Evolutionary conservation across 2,888 invertebrate species (phyloP).

Genomic region (Seira musarum): DNA sequence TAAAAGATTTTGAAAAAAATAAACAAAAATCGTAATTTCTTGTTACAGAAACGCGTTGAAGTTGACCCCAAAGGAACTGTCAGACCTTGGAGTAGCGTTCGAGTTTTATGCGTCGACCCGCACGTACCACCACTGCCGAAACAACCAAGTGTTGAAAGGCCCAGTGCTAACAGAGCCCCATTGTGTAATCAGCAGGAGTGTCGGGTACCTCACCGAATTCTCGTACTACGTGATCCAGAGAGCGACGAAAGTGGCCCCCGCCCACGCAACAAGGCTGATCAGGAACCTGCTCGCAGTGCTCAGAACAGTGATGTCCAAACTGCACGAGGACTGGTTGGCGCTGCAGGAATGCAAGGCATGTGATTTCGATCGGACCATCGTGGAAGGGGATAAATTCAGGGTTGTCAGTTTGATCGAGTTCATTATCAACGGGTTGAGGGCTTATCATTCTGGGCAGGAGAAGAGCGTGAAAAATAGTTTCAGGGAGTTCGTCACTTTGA

Average conservation of each 20-base stretch:
- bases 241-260: not conserved
- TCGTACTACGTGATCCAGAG: conserved; percentile 20
- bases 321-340: conserved; percentile 26
- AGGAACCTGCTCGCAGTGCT: conserved; percentile 46
- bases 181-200: conserved; percentile 21
- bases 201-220: conserved; percentile 43
- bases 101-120: conserved; percentile 35
- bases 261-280: conserved; percentile 39
- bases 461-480: conserved; percentile 8
- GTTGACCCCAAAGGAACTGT: conserved; percentile 20
- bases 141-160: not conserved
- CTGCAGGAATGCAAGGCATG: conserved; percentile 13
- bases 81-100: conserved; percentile 28
- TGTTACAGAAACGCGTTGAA: not conserved
- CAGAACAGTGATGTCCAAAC: conserved; percentile 37
- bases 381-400: conserved; percentile 30
- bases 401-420: conserved; percentile 41
- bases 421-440: conserved; percentile 40
- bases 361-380: conserved; percentile 12
- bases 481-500: conserved; percentile 20
- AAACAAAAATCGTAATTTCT: conserved; percentile 12
- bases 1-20: not conserved
- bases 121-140: conserved; percentile 17
- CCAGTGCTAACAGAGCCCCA: not conserved
- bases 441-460: conserved; percentile 16